These are phyloP conservation scores for Hirtodrosophila alboralis DNA, from an alignment of 2,888 invertebrate species.

Conservation along the genomic window DNA sequence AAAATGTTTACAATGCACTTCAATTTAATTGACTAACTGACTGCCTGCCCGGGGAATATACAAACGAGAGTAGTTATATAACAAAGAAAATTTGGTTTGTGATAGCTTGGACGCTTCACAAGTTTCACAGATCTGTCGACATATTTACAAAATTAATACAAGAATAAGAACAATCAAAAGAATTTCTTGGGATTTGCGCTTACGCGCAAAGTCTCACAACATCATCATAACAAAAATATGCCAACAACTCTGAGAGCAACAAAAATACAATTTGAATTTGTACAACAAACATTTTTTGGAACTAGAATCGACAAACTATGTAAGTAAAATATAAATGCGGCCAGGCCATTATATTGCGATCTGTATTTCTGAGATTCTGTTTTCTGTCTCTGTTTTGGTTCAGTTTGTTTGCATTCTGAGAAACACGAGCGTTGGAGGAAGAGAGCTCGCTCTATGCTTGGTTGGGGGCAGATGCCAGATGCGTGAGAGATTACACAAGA, in stretches of 20 bases:
- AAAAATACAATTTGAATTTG: constrained; percentile 42
- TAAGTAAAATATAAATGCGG: constrained; percentile 26
- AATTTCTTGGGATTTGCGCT: constrained; percentile 46
- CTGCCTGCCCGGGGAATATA: constrained; percentile 55
- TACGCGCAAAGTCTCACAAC: constrained; percentile 31
- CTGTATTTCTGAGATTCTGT: constrained; percentile 46
- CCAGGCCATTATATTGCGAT: no score
- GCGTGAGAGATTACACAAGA: constrained; percentile 67
- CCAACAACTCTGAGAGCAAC: constrained; percentile 68
- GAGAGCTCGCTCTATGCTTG: constrained; percentile 53
- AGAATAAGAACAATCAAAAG: constrained; percentile 68
- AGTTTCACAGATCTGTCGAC: constrained; percentile 69
- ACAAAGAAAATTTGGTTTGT: constrained; percentile 31
- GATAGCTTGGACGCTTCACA: constrained; percentile 57
- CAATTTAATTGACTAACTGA: constrained; percentile 20
- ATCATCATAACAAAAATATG: constrained; percentile 55
- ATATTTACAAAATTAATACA: constrained; percentile 77
- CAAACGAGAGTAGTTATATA: constrained; percentile 43
- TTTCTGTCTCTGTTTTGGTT: constrained; percentile 42
- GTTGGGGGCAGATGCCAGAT: constrained; percentile 61
- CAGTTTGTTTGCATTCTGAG: constrained; percentile 63
- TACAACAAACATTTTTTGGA: constrained; percentile 47
- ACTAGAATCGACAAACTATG: constrained; percentile 35
- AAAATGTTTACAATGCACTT: constrained; percentile 58
- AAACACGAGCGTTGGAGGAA: constrained; percentile 68